Conservation (phyloP, 53 echinoderm and acorn worm species). For the Luidia sarsii region DNA sequence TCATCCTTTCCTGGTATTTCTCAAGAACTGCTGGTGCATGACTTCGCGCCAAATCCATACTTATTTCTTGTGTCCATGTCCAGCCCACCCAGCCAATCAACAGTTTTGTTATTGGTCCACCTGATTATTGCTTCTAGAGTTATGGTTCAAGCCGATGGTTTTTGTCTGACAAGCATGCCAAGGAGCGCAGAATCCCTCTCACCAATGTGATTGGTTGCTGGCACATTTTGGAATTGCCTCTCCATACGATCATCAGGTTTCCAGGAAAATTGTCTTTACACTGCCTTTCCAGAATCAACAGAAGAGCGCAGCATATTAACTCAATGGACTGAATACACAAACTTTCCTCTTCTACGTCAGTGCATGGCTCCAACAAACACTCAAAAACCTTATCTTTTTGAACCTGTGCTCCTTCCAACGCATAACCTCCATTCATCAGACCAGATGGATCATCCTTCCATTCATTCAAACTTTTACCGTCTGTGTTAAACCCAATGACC, state of each 20-base stretch:
- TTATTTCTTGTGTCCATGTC: not conserved
- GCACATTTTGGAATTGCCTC: conserved; percentile 47
- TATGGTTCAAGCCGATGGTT: conserved; percentile 12
- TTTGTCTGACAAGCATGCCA: conserved; percentile 41
- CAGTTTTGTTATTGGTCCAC: conserved; percentile 54
- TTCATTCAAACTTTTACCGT: not conserved
- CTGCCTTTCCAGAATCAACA: conserved; percentile 49
- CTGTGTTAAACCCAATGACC: conserved; percentile 19
- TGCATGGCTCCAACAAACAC: not conserved
- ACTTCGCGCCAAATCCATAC: conserved; percentile 40
- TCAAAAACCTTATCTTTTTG: not conserved
- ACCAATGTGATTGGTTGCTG: conserved; percentile 46
- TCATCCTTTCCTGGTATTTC: not conserved
- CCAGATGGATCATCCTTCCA: not conserved
- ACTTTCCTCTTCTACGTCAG: not conserved
- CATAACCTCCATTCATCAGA: not conserved
- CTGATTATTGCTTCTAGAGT: conserved; percentile 50
- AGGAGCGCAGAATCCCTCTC: conserved; percentile 61
- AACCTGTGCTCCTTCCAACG: conserved; percentile 2
- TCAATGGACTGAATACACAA: not conserved
- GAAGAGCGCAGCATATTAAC: conserved; percentile 14
- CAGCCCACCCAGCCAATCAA: conserved; percentile 45
- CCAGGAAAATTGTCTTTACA: conserved; percentile 61
- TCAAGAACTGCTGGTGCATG: conserved; percentile 1
- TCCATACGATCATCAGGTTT: too few species aligned